These are phyloP conservation scores for Holocentrus rufus DNA, from an alignment of 2,797 vertebrate species.

Conservation along the genomic window DNA sequence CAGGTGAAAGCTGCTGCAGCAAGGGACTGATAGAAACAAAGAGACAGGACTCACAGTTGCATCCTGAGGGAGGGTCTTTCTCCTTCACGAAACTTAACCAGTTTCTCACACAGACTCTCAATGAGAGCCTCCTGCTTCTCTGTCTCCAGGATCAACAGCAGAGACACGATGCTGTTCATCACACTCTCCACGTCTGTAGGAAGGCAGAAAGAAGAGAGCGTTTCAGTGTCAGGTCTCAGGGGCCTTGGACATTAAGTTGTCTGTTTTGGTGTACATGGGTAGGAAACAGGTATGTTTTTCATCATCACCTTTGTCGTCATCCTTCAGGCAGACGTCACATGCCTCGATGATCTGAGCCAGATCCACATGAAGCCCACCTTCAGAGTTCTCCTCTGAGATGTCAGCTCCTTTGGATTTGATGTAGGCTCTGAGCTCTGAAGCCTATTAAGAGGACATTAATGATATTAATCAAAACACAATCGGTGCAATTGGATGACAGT, in stretches of 20 bases:
- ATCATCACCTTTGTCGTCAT: conserved; percentile 93
- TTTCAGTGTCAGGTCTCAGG: neutral
- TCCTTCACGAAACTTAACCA: conserved; percentile 96
- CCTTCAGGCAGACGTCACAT: conserved; percentile 94
- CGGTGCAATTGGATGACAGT: neutral
- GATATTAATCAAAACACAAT: neutral
- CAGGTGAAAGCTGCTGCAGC: neutral
- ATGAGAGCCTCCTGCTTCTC: conserved; percentile 97
- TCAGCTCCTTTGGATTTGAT: conserved; percentile 97
- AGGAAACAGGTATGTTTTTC: neutral
- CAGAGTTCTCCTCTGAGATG: conserved; percentile 96
- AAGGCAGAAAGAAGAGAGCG: neutral
- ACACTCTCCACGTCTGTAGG: conserved; percentile 94
- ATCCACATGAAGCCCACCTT: conserved; percentile 94
- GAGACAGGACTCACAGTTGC: conserved; percentile 89
- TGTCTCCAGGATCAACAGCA: conserved; percentile 94
- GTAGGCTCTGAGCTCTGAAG: conserved; percentile 93
- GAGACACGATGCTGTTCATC: conserved; percentile 98
- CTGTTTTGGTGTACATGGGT: too few species aligned
- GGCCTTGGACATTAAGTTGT: neutral
- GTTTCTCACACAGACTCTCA: conserved; percentile 96
- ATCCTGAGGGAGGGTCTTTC: conserved; percentile 96
- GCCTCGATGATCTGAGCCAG: conserved; percentile 96
- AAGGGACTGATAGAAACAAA: neutral
- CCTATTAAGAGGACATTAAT: conserved; percentile 73